Evolutionary conservation across 1,140 invertebrate species (phyloP).

Genomic region (Pseudobourletiella spinata): DNA sequence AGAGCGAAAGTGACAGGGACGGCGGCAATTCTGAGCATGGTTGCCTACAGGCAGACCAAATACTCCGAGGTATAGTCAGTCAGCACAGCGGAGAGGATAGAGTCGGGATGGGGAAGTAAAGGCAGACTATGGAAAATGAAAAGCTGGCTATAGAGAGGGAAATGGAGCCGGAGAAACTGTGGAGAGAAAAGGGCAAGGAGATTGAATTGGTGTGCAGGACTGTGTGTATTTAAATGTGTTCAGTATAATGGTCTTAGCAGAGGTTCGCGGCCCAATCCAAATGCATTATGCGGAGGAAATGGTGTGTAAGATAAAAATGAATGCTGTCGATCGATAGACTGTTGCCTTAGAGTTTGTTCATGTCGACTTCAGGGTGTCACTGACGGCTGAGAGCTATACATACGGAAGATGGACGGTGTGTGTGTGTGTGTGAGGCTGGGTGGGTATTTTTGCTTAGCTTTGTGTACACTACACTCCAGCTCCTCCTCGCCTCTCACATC

Average conservation of each 20-base stretch:
- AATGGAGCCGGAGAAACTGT: background rate
- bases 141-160: background rate
- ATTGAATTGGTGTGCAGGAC: conserved; percentile 15
- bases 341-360: conserved; percentile 9
- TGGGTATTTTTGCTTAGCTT: too few species aligned
- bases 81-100: background rate
- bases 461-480: too few species aligned
- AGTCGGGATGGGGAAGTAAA: background rate
- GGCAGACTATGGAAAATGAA: background rate
- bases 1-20: too few species aligned
- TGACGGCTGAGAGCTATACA: conserved; percentile 7
- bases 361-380: conserved; percentile 10
- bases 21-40: too few species aligned
- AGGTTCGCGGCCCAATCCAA: conserved; percentile 9
- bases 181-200: conserved; percentile 1
- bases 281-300: conserved; percentile 31
- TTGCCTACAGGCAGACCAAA: too few species aligned
- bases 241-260: conserved; percentile 12
- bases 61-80: too few species aligned
- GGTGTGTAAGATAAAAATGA: conserved; percentile 33
- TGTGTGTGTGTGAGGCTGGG: conserved; percentile 2
- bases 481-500: too few species aligned
- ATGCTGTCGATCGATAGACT: conserved; percentile 25
- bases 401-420: background rate
- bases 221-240: conserved; percentile 22